Conservation (phyloP, 2,888 invertebrate species). For the Emesis furor region DNA sequence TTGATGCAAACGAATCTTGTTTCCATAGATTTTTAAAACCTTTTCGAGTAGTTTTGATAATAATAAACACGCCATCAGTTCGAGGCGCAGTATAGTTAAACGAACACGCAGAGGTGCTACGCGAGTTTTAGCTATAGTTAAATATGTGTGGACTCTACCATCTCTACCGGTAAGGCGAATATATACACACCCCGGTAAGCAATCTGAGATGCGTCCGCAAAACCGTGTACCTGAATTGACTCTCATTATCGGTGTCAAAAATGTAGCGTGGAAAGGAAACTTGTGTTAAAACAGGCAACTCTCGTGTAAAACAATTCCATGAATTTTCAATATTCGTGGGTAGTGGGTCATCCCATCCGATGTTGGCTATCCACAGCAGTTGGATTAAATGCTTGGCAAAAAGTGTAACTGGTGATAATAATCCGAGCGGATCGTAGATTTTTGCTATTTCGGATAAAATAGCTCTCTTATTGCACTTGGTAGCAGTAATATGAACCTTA, state of each 20-base stretch:
- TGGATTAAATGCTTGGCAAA: constrained; percentile 4
- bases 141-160: neutral
- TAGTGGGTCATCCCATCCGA: neutral
- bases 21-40: neutral
- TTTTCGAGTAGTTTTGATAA: constrained; percentile 6
- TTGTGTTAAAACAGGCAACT: neutral
- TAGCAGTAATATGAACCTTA: neutral
- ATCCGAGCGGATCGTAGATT: neutral
- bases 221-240: neutral
- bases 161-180: neutral
- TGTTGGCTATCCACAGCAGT: neutral
- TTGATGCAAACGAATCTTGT: neutral
- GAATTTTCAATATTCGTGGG: constrained; percentile 21
- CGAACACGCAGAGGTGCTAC: neutral
- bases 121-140: neutral
- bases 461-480: neutral
- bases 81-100: neutral
- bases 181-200: neutral
- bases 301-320: neutral
- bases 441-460: neutral
- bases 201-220: neutral
- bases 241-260: neutral
- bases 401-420: neutral
- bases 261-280: neutral
- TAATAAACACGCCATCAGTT: neutral